These are phyloP conservation scores for Odobenus rosmarus DNA, from an alignment of 2,113 vertebrate species.

Conservation along the genomic window DNA sequence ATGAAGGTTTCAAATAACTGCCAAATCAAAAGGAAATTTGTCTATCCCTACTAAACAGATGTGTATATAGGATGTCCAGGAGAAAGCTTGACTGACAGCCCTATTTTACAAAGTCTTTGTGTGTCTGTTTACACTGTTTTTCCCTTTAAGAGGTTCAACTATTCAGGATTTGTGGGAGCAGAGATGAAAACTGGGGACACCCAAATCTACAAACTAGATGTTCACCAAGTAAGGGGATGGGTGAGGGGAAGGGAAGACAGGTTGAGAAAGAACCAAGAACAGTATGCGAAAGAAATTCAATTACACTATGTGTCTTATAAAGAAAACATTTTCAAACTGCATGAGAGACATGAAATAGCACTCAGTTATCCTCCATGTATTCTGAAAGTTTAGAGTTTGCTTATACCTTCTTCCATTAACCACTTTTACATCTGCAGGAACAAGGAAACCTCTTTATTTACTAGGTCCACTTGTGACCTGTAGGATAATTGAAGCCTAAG, in stretches of 20 bases:
- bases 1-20: constrained; percentile 9
- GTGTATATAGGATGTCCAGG: background rate
- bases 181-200: constrained; percentile 34
- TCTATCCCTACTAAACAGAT: constrained; percentile 42
- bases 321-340: constrained; percentile 60
- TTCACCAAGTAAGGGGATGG: background rate
- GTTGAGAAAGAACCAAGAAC: background rate
- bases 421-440: background rate
- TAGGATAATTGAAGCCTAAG: background rate
- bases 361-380: constrained; percentile 19
- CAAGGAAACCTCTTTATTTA: background rate
- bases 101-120: background rate
- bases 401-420: background rate
- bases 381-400: constrained; percentile 28
- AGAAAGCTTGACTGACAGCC: constrained; percentile 2
- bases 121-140: background rate
- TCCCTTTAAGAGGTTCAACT: background rate
- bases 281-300: background rate
- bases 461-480: background rate
- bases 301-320: background rate
- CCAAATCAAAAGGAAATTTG: background rate
- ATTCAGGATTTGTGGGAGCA: constrained; percentile 44
- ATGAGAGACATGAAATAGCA: constrained; percentile 70
- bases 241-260: accelerated
- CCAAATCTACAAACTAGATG: constrained; percentile 17